Conservation (phyloP, 2,888 invertebrate species). For the Synergus itoensis region DNA sequence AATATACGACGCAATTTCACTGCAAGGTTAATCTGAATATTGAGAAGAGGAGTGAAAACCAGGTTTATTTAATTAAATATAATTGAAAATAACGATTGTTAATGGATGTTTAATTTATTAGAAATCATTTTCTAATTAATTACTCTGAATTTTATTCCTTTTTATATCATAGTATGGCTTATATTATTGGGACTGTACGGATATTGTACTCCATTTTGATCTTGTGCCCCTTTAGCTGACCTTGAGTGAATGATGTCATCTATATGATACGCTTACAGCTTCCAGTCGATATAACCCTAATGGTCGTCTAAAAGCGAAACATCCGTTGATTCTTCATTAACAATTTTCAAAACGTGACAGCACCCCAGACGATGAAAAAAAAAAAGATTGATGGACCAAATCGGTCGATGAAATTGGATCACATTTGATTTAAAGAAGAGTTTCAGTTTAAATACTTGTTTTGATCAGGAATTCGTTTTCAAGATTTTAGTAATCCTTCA, state of each 20-base stretch:
- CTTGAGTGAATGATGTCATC: conserved; percentile 36
- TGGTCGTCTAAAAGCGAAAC: conserved; percentile 6
- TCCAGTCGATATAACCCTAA: conserved; percentile 26
- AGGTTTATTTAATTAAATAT: not conserved
- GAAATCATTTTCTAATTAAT: not conserved
- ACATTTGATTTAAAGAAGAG: too few relatives aligned
- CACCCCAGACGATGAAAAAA: not conserved
- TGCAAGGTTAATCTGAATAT: not conserved
- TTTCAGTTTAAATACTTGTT: too few relatives aligned
- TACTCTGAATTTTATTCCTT: not conserved
- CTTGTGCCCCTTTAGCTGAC: not conserved
- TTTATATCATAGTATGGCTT: not conserved
- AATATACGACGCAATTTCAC: conserved; percentile 15
- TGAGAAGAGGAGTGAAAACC: too few relatives aligned
- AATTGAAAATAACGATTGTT: not conserved
- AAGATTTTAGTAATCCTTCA: too few relatives aligned
- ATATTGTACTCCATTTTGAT: conserved; percentile 28
- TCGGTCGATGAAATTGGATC: too few relatives aligned
- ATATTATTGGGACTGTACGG: not conserved
- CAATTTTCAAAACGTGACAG: not conserved
- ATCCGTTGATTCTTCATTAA: not conserved
- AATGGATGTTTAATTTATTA: not conserved
- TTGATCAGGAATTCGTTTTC: too few relatives aligned
- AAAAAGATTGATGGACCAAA: too few relatives aligned
- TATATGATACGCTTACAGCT: conserved; percentile 16